These are phyloP conservation scores for Aphyosemion australe DNA, from an alignment of 2,113 vertebrate genomes.

Conservation along the genomic window DNA sequence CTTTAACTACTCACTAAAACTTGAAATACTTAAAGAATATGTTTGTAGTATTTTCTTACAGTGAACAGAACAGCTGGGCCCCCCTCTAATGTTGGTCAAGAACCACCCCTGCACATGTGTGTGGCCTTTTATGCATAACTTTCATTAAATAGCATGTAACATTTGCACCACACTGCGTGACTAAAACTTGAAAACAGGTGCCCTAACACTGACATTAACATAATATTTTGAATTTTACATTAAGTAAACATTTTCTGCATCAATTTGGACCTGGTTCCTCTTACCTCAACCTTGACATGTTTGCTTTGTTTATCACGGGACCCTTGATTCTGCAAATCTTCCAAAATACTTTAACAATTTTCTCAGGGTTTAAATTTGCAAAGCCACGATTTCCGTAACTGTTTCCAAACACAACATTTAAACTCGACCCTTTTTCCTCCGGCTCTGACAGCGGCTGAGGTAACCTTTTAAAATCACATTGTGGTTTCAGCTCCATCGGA, in stretches of 20 bases:
- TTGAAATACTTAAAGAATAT: too few relatives aligned
- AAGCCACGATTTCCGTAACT: not conserved
- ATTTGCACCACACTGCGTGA: constrained; percentile 12
- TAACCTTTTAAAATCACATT: not conserved
- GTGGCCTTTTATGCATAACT: too few relatives aligned
- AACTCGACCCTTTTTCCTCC: not conserved
- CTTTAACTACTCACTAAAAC: too few relatives aligned
- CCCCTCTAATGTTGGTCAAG: too few relatives aligned
- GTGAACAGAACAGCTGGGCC: too few relatives aligned
- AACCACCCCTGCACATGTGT: too few relatives aligned
- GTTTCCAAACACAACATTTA: not conserved
- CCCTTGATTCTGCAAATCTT: not conserved
- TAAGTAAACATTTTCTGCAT: constrained; percentile 1
- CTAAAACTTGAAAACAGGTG: not conserved
- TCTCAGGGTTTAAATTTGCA: not conserved
- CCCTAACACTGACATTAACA: too few relatives aligned
- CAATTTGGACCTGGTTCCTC: not conserved
- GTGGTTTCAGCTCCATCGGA: not conserved
- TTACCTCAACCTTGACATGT: not conserved
- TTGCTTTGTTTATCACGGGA: too few relatives aligned
- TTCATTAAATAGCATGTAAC: constrained; percentile 9
- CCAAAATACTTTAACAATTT: not conserved
- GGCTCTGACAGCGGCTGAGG: not conserved
- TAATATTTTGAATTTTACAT: not conserved
- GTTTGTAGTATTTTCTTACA: too few relatives aligned